A percentile compares a stretch with the other conserved stretches of the same genome.
These are phyloP conservation scores for Hirtodrosophila alboralis DNA, from an alignment of 2,888 invertebrate species.

Conservation along the genomic window DNA sequence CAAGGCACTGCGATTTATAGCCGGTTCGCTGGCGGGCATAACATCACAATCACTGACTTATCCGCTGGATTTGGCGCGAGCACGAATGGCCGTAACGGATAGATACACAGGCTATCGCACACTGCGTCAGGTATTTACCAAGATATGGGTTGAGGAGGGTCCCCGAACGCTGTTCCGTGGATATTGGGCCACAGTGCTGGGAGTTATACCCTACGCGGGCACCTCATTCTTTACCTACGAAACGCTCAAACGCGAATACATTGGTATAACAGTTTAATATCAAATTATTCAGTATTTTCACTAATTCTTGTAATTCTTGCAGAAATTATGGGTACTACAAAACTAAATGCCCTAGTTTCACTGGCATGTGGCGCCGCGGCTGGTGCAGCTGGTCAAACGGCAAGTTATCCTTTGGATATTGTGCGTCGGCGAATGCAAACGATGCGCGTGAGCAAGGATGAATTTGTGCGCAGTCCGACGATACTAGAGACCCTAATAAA, in stretches of 20 bases:
- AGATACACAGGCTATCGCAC: slow-evolving; percentile 89
- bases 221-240: slow-evolving; percentile 99
- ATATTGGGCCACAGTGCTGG: slow-evolving; percentile 94
- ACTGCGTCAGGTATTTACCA: slow-evolving; percentile 86
- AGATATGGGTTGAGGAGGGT: slow-evolving; percentile 92
- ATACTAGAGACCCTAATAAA: slow-evolving; percentile 88
- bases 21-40: slow-evolving; percentile 97
- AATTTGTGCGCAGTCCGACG: slow-evolving; percentile 86
- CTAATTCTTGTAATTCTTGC: slow-evolving; percentile 30
- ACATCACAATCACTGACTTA: slow-evolving; percentile 97
- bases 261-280: no score
- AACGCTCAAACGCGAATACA: slow-evolving; percentile 92
- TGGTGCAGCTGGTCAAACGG: slow-evolving; percentile 96
- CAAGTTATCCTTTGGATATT: slow-evolving; percentile 98
- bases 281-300: no score
- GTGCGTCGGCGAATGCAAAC: slow-evolving; percentile 89
- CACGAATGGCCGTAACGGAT: slow-evolving; percentile 97
- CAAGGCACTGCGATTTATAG: slow-evolving; percentile 87
- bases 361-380: slow-evolving; percentile 94
- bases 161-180: slow-evolving; percentile 91
- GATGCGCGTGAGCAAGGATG: slow-evolving; percentile 84
- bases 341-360: slow-evolving; percentile 87
- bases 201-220: slow-evolving; percentile 98
- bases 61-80: slow-evolving; percentile 97
- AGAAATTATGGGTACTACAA: slow-evolving; percentile 84